Percentiles rank a stretch among this genome's conserved stretches.
These are phyloP conservation scores for Podargus strigoides DNA, from an alignment of 2,797 vertebrate species.

Conservation along the genomic window DNA sequence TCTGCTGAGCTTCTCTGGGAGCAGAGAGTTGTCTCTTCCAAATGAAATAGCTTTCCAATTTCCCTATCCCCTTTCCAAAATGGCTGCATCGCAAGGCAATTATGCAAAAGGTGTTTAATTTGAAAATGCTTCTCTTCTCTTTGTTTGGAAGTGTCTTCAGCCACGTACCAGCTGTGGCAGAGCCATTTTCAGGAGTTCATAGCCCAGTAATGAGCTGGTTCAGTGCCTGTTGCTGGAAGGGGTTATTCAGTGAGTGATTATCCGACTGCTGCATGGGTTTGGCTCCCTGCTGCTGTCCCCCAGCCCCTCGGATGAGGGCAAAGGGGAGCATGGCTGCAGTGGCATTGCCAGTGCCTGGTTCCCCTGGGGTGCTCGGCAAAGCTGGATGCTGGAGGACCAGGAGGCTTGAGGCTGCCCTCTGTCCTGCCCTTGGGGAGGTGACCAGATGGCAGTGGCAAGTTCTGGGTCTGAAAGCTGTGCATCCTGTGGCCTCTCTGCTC, in stretches of 20 bases:
- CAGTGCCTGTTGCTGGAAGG: constrained; percentile 1
- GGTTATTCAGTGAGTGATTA: not conserved
- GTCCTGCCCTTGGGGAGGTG: not conserved
- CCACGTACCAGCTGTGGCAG: not conserved
- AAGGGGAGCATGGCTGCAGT: not conserved
- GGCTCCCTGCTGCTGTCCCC: not conserved
- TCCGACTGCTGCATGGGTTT: not conserved
- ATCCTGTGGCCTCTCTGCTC: not conserved
- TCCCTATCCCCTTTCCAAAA: not conserved
- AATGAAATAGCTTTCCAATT: not conserved
- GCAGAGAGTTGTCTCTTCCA: not conserved
- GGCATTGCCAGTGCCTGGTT: rapidly evolving
- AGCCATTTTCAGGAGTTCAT: not conserved
- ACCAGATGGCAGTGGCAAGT: not conserved
- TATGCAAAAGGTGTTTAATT: not conserved
- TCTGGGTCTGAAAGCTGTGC: not conserved
- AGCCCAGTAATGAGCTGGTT: not conserved
- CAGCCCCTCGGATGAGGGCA: not conserved
- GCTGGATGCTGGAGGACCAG: not conserved
- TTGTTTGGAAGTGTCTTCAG: not conserved
- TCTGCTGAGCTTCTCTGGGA: not conserved
- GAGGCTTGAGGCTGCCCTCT: not conserved
- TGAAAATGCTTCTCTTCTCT: not conserved
- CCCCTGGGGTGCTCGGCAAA: not conserved
- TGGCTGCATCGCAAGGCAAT: not conserved